Evolutionary conservation across 2,113 vertebrate species (phyloP).

Genomic region (Silurus asotus): DNA sequence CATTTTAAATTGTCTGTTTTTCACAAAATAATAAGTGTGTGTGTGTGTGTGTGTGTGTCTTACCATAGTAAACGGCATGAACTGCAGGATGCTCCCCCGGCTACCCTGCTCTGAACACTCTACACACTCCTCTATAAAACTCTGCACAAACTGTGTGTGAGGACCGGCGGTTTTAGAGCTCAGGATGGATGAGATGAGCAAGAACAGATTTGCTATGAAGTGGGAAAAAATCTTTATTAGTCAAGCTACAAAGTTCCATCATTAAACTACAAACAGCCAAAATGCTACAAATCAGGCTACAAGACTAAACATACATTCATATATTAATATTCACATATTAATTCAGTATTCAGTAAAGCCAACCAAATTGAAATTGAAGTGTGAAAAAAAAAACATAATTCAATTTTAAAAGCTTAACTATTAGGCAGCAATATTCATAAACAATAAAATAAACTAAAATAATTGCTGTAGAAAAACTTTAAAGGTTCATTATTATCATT

Average conservation of each 20-base stretch:
- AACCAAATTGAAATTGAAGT: too few relatives aligned
- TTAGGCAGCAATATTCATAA: too few relatives aligned
- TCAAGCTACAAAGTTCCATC: neutral
- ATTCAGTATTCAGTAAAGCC: too few relatives aligned
- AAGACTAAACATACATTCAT: too few relatives aligned
- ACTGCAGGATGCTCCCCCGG: slow-evolving; percentile 92
- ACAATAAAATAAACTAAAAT: too few relatives aligned
- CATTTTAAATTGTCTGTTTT: neutral
- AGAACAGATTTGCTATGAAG: slow-evolving; percentile 89
- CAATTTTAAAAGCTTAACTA: too few relatives aligned
- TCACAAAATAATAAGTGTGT: neutral
- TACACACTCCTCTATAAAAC: slow-evolving; percentile 97
- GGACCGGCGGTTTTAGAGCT: slow-evolving; percentile 88
- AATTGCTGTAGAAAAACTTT: too few relatives aligned
- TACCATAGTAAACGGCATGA: slow-evolving; percentile 98
- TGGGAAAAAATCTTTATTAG: neutral
- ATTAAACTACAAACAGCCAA: too few relatives aligned
- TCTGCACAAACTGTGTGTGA: slow-evolving; percentile 97
- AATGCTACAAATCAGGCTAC: too few relatives aligned
- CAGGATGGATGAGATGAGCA: slow-evolving; percentile 92
- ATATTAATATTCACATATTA: too few relatives aligned
- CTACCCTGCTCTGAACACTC: slow-evolving; percentile 92
- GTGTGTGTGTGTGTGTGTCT: slow-evolving; percentile 57
- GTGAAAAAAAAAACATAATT: too few relatives aligned
- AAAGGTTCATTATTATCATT: too few relatives aligned